Conservation (phyloP, 1,140 invertebrate species). For the Hermatobates lingyangjiaoensis region DNA sequence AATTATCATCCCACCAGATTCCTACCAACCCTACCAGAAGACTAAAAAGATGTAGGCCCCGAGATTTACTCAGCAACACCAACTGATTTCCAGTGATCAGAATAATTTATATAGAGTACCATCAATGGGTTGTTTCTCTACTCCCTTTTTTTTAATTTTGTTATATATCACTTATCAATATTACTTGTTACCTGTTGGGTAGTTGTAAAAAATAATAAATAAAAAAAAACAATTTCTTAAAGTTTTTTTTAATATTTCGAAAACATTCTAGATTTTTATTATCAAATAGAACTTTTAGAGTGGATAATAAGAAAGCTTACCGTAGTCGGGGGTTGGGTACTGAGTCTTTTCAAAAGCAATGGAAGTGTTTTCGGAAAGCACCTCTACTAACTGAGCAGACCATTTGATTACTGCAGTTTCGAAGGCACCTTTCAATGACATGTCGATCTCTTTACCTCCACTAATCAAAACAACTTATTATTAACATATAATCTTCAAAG, state of each 20-base stretch:
- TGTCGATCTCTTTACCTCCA: conserved; percentile 33
- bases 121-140: no score
- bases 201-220: neutral
- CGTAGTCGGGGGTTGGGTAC: conserved; percentile 44
- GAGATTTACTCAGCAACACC: no score
- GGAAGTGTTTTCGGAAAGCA: conserved; percentile 52
- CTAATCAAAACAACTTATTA: conserved; percentile 18
- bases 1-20: no score
- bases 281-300: neutral
- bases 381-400: conserved; percentile 52
- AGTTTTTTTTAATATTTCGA: neutral
- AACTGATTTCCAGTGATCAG: no score
- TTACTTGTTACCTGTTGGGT: no score
- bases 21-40: no score
- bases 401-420: conserved; percentile 69
- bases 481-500: no score
- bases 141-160: no score
- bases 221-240: neutral
- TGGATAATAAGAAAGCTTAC: conserved; percentile 18
- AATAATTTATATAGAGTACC: no score
- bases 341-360: conserved; percentile 34
- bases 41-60: no score
- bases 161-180: no score
- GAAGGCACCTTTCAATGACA: conserved; percentile 48
- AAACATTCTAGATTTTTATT: neutral